Evolutionary conservation across 2,888 invertebrate species (phyloP).

Genomic region (Microchrysa polita): DNA sequence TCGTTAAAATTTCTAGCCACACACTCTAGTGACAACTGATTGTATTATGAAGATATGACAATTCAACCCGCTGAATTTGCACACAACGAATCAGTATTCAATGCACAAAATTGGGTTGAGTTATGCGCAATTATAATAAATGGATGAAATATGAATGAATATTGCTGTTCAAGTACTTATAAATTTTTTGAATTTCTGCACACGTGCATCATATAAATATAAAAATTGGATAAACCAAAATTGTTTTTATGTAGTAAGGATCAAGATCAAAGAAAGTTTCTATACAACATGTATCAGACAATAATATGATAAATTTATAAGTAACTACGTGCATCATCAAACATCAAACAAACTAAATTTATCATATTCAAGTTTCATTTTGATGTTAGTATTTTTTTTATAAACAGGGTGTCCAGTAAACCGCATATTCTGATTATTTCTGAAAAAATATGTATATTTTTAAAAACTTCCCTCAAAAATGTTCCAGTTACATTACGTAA

Average conservation of each 20-base stretch:
- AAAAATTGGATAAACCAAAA: conserved; percentile 39
- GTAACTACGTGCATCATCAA: too few relatives aligned
- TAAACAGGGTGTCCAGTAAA: too few relatives aligned
- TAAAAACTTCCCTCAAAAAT: too few relatives aligned
- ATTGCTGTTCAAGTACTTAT: background rate
- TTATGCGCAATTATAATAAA: conserved; percentile 38
- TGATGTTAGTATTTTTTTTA: too few relatives aligned
- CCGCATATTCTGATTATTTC: too few relatives aligned
- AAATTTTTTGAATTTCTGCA: conserved; percentile 16
- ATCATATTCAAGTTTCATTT: too few relatives aligned
- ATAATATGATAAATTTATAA: too few relatives aligned
- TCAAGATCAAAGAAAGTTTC: background rate
- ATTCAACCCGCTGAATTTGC: background rate
- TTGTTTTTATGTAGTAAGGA: conserved; percentile 17
- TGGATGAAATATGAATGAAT: conserved; percentile 9
- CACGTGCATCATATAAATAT: conserved; percentile 42
- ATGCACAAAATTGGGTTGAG: conserved; percentile 33
- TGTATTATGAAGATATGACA: background rate
- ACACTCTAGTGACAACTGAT: background rate
- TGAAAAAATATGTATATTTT: too few relatives aligned
- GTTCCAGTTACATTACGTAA: too few relatives aligned
- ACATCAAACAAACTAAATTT: too few relatives aligned
- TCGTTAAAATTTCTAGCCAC: background rate
- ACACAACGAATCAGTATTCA: conserved; percentile 7
- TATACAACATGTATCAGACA: too few relatives aligned